These are phyloP conservation scores for Platycnemis pennipes DNA, from an alignment of 2,888 invertebrate genomes.

Conservation along the genomic window DNA sequence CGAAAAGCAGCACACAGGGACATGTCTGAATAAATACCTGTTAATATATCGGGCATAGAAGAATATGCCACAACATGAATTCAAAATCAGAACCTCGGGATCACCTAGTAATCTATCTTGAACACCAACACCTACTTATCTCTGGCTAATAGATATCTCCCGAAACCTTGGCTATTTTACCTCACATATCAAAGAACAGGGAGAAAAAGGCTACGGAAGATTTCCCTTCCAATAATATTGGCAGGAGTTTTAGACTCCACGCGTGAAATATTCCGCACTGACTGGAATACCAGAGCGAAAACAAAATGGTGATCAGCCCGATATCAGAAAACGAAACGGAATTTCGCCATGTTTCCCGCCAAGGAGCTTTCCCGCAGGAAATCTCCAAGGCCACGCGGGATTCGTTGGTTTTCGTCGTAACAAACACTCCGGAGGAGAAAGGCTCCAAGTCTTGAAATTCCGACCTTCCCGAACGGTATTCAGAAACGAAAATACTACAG, in stretches of 20 bases:
- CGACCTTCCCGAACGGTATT: not conserved
- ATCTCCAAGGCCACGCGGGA: not conserved
- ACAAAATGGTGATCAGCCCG: constrained; percentile 11
- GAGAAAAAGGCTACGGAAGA: too few species aligned
- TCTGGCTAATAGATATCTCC: too few species aligned
- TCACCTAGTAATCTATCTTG: too few species aligned
- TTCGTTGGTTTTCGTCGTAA: too few species aligned
- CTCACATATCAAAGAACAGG: too few species aligned
- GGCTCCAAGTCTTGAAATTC: not conserved
- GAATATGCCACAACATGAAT: too few species aligned
- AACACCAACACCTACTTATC: too few species aligned
- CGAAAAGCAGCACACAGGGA: too few species aligned
- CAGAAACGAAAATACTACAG: not conserved
- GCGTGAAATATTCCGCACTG: not conserved
- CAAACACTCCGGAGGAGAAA: not conserved
- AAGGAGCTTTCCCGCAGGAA: not conserved
- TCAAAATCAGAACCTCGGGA: too few species aligned
- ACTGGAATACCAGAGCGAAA: not conserved
- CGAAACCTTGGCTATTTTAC: too few species aligned
- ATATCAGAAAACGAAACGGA: not conserved
- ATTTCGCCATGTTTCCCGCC: not conserved
- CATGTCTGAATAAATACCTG: too few species aligned
- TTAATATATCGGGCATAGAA: too few species aligned
- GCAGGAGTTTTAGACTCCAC: not conserved
- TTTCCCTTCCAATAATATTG: not conserved